These are phyloP conservation scores for Apodemia hepburni DNA, from an alignment of 2,888 invertebrate genomes.

Conservation along the genomic window DNA sequence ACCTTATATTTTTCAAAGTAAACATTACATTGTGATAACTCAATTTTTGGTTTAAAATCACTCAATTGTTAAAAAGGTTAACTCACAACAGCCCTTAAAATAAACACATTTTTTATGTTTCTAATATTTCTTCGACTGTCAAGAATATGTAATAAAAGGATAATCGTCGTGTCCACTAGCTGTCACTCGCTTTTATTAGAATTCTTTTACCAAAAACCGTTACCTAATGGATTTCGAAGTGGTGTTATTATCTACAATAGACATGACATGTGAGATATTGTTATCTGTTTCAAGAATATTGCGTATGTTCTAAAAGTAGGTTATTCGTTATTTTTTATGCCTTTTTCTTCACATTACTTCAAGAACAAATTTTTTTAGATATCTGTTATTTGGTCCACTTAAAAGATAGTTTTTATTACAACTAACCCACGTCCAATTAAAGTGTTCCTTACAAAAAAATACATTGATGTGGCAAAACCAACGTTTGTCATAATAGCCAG, in stretches of 20 bases:
- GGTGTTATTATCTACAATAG: not conserved
- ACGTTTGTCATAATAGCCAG: no score
- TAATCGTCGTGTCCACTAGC: slow-evolving; percentile 1
- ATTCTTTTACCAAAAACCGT: not conserved
- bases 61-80: no score
- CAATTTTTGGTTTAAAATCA: no score
- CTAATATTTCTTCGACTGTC: not conserved
- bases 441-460: no score
- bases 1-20: no score
- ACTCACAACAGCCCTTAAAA: not conserved
- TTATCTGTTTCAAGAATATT: not conserved
- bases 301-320: not conserved
- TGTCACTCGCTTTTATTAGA: not conserved
- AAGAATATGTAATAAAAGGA: not conserved
- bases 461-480: no score
- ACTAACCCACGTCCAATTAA: no score
- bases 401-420: no score
- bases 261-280: not conserved
- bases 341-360: not conserved
- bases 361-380: no score
- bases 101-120: not conserved
- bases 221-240: slow-evolving; percentile 5
- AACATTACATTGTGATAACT: no score
- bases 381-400: no score
- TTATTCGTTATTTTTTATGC: not conserved